These are phyloP conservation scores for human DNA, from an alignment of 2,113 vertebrate species.

Conservation along the genomic window GRCh38 chr5:32103501-32104000, in stretches of 20 bases:
- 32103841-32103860: slow-evolving; percentile 86
- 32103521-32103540: not conserved
- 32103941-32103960: slow-evolving; percentile 89
- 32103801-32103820: slow-evolving; percentile 92
- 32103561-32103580: not conserved
- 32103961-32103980: slow-evolving; percentile 78
- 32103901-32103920: slow-evolving; percentile 85
- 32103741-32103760: slow-evolving; percentile 91
- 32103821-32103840: slow-evolving; percentile 91
- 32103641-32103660: not conserved
- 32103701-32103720: slow-evolving; percentile 93
- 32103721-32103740: slow-evolving; percentile 91
- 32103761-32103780: slow-evolving; percentile 92
- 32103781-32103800: slow-evolving; percentile 94
- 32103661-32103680: no score
- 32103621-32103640: not conserved
- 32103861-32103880: slow-evolving; percentile 86
- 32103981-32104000: not conserved
- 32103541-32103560: not conserved
- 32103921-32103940: slow-evolving; percentile 93
- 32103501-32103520: not conserved
- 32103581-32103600: not conserved
- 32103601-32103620: not conserved
- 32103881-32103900: slow-evolving; percentile 86
- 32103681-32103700: slow-evolving; percentile 89